Base-by-base conservation (phyloP, 1,140 invertebrate genomes). In the Bombus superbus region DNA sequence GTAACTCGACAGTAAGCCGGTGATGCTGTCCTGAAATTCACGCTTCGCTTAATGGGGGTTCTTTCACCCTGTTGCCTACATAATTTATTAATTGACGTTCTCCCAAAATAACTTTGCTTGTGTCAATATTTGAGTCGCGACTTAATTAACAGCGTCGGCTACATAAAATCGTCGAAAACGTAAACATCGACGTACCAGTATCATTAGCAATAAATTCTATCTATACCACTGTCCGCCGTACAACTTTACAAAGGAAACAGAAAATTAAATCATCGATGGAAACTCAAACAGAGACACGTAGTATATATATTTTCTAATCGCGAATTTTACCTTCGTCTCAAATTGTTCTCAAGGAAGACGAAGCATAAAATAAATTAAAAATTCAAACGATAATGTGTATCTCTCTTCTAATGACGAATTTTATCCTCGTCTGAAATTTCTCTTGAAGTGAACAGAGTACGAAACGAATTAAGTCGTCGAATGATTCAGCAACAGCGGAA, bases 81-180 rank as follows among this genome's bases (percentile, higher is more conserved):
- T 79, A 84, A 79, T 84, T 79, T 79, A 84, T 84, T 84, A 84
- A 79, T 79, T 79, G 82, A 84, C 42, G 32, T 44, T 38, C n/a
- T 18, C 75, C 38, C n/a, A 35, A 79, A 79, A 84, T 84, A 84
- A 79, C 75, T 79, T 79, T 28, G 66, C 38, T 9, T 53, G 25
- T 62, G 75, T 62, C 75, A 71, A 81, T 72, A 81, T 72, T 72
- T 59, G 68, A 71, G 44, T 28, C 47, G 68, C 38, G 35, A 38
- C 68, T 72, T 73, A 72, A 81, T 59, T 81, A 59, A 81, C 68
- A 71, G 38, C 47, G n/a, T 25, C 11, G 1, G 28, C 35, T 35
- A 53, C 42, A 42, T 53, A 79, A 79, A 68, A 68, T 47, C 38
- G 42, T 68, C 13, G 22, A 44, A 35, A 47, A 25, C 6, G 32